Conservation (phyloP, 2,888 invertebrate species). For the Ennomos fuscantarius region DNA sequence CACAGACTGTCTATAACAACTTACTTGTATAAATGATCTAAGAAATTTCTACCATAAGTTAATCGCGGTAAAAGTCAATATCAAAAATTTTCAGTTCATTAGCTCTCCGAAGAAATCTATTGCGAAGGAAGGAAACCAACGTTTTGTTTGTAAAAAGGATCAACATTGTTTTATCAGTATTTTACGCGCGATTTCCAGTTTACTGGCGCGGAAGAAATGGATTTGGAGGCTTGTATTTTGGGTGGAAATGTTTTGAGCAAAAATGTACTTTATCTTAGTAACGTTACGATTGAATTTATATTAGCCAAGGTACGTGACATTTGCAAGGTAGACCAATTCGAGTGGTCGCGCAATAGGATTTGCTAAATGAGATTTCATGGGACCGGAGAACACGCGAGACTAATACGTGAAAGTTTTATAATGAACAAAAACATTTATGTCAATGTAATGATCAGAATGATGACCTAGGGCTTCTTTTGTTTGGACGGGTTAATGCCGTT, state of each 20-base stretch:
- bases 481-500: no score
- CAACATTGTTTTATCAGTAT: slow-evolving; percentile 18
- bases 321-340: background rate
- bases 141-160: slow-evolving; percentile 2
- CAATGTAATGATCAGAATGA: no score
- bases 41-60: background rate
- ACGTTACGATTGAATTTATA: background rate
- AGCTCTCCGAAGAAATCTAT: background rate
- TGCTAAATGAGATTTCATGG: no score
- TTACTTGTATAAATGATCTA: background rate
- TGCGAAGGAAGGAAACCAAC: background rate
- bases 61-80: slow-evolving; percentile 2
- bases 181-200: slow-evolving; percentile 22
- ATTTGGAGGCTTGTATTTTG: slow-evolving; percentile 6
- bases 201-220: slow-evolving; percentile 13
- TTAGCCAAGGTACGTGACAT: background rate
- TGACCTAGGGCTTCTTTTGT: no score
- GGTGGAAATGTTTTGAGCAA: slow-evolving; percentile 2
- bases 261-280: background rate
- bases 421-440: no score
- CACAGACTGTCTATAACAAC: no score
- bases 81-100: slow-evolving; percentile 1
- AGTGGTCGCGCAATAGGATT: no score
- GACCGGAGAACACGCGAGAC: no score
- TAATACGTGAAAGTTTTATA: no score